phyloP scores from a whole-genome alignment of 2,888 invertebrate genomes.

The Dasysyrphus tricinctus region DNA sequence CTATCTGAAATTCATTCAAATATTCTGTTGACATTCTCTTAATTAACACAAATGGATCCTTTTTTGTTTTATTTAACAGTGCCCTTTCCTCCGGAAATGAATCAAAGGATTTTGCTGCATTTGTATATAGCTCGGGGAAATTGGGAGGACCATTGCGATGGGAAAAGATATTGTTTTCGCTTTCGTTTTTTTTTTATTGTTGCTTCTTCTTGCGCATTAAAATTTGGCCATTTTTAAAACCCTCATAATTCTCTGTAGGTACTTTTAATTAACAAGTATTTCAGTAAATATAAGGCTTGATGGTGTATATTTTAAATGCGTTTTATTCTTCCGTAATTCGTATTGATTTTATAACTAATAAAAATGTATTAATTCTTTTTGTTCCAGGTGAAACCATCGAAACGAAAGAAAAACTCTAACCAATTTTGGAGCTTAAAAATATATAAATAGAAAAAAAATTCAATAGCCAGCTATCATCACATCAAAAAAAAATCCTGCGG shows the following conservation, averaged over 20 bases:
- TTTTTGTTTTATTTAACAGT: slow-evolving; percentile 37
- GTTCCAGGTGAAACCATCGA: slow-evolving; percentile 44
- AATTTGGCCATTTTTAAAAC: slow-evolving; percentile 3
- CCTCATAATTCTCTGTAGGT: slow-evolving; percentile 29
- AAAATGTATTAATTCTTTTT: neutral
- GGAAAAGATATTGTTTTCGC: neutral
- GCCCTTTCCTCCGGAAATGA: slow-evolving; percentile 25
- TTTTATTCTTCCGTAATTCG: too few species aligned
- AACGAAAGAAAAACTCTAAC: neutral
- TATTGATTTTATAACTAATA: neutral
- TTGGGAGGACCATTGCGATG: neutral
- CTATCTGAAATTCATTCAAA: slow-evolving; percentile 34
- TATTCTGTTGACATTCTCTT: slow-evolving; percentile 57
- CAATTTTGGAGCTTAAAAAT: slow-evolving; percentile 3
- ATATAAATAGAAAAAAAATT: slow-evolving; percentile 4
- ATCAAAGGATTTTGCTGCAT: slow-evolving; percentile 39
- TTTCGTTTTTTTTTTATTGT: neutral
- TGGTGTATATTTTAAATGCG: too few species aligned
- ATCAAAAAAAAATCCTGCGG: neutral
- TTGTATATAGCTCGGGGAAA: slow-evolving; percentile 7
- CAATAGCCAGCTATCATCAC: neutral
- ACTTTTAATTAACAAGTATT: slow-evolving; percentile 43
- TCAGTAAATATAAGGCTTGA: neutral
- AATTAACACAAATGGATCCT: slow-evolving; percentile 55
- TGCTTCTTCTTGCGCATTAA: neutral